phyloP scores from a whole-genome alignment of 2,113 vertebrate genomes.

The Lampris incognitus region DNA sequence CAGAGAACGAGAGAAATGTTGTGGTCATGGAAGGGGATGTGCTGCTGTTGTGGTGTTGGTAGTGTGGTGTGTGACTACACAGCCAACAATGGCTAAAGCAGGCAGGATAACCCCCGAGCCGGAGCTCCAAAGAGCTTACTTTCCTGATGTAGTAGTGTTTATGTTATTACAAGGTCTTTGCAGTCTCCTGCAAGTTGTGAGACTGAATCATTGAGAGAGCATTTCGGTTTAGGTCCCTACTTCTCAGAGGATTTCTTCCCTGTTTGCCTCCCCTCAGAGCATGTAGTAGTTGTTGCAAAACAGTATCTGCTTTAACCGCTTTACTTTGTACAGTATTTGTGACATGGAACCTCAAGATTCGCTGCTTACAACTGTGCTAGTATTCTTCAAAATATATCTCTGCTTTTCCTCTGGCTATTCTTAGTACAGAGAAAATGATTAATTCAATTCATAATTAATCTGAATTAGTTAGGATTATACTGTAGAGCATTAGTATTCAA shows the following conservation, averaged over 20 bases:
- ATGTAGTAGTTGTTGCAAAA: conserved; percentile 52
- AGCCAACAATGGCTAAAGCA: conserved; percentile 58
- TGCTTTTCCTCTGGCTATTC: neutral
- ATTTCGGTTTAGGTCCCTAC: conserved; percentile 38
- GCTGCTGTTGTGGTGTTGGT: conserved; percentile 18
- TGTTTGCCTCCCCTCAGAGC: conserved; percentile 41
- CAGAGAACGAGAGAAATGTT: conserved; percentile 10
- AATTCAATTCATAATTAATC: conserved; percentile 19
- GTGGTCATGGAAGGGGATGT: conserved; percentile 55
- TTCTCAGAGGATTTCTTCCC: conserved; percentile 41
- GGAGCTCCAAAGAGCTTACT: conserved; percentile 66
- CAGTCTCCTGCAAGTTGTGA: conserved; percentile 58
- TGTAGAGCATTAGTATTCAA: neutral
- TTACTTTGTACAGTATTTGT: neutral
- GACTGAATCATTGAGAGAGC: conserved; percentile 66
- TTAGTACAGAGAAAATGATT: neutral
- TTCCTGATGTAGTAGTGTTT: conserved; percentile 52
- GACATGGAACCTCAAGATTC: neutral
- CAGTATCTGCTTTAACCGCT: neutral
- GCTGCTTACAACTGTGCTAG: conserved; percentile 23
- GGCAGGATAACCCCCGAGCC: conserved; percentile 64
- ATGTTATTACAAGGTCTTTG: conserved; percentile 79
- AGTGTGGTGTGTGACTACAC: conserved; percentile 32
- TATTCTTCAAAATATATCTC: neutral
- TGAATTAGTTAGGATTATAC: neutral